phyloP scores from a whole-genome alignment of 2,797 vertebrate genomes.

The Neosalanx taihuensis region DNA sequence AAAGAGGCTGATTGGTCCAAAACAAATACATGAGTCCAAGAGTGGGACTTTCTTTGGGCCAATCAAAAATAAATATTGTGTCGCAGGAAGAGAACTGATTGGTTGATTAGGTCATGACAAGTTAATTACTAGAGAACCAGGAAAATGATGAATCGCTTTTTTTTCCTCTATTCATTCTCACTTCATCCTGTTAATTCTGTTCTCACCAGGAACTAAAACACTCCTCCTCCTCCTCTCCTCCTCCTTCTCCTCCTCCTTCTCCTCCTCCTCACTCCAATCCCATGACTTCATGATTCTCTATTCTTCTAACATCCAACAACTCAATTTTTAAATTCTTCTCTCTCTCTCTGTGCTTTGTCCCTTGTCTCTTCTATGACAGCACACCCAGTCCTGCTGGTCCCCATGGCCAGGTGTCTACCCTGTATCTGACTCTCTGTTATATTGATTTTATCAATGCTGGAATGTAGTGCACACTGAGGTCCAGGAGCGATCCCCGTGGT shows the following conservation, averaged over 20 bases:
- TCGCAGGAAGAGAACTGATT: conserved; percentile 49
- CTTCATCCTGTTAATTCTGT: not conserved
- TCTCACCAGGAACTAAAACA: conserved; percentile 29
- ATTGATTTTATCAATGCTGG: conserved; percentile 31
- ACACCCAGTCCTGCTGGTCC: not conserved
- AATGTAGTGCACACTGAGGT: conserved; percentile 53
- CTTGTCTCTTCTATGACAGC: not conserved
- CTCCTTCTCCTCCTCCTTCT: not conserved
- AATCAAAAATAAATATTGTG: conserved; percentile 29
- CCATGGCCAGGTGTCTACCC: conserved; percentile 39
- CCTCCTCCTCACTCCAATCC: conserved; percentile 18
- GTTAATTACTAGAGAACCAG: conserved; percentile 49
- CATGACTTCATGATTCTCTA: conserved; percentile 36
- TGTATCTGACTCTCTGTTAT: conserved; percentile 38
- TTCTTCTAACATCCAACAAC: conserved; percentile 44
- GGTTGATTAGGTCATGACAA: conserved; percentile 42
- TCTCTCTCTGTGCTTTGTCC: not conserved
- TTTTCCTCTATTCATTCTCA: conserved; percentile 15
- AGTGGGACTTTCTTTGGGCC: conserved; percentile 1
- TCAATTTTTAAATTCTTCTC: not conserved
- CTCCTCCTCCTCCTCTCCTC: conserved; percentile 8
- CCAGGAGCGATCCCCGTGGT: conserved; percentile 11
- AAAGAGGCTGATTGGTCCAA: conserved; percentile 27
- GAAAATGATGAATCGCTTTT: conserved; percentile 27
- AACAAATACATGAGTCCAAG: conserved; percentile 24